Evolutionary conservation across 2,113 vertebrate genomes (phyloP).

Genomic region (Calyptomena viridis): DNA sequence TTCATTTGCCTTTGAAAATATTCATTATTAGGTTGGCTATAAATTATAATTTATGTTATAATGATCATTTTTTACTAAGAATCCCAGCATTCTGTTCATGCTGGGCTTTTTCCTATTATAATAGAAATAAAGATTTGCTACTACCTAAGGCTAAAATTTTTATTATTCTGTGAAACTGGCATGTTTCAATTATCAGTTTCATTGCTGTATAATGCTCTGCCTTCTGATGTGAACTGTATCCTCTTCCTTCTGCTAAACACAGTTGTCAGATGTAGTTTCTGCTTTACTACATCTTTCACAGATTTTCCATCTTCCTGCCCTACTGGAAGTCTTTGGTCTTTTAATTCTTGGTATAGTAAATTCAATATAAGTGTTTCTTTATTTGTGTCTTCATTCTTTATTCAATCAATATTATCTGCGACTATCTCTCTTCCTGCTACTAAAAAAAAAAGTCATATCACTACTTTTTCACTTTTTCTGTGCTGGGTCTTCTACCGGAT

Average conservation of each 20-base stretch:
- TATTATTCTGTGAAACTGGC: not conserved
- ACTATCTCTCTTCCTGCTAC: not conserved
- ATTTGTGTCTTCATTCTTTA: not conserved
- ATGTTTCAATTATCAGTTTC: not conserved
- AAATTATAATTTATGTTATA: not conserved
- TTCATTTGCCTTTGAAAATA: not conserved
- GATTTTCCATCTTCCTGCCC: not conserved
- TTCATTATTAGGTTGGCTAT: not conserved
- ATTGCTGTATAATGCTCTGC: not conserved
- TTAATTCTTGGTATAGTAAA: not conserved
- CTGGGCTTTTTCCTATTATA: accelerated
- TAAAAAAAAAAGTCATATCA: accelerated
- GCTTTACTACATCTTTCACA: not conserved
- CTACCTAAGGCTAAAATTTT: not conserved
- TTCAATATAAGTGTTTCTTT: not conserved
- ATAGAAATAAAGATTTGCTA: not conserved
- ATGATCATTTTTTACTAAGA: not conserved
- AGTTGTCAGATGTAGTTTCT: not conserved
- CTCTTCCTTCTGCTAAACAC: not conserved
- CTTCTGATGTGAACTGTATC: not conserved
- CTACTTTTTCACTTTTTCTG: not conserved
- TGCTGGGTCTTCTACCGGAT: not conserved
- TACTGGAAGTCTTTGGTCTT: not conserved
- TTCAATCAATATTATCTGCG: not conserved
- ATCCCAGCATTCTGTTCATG: not conserved